These are phyloP conservation scores for Perodicticus potto DNA, from an alignment of 2,797 vertebrate genomes.

Conservation along the genomic window DNA sequence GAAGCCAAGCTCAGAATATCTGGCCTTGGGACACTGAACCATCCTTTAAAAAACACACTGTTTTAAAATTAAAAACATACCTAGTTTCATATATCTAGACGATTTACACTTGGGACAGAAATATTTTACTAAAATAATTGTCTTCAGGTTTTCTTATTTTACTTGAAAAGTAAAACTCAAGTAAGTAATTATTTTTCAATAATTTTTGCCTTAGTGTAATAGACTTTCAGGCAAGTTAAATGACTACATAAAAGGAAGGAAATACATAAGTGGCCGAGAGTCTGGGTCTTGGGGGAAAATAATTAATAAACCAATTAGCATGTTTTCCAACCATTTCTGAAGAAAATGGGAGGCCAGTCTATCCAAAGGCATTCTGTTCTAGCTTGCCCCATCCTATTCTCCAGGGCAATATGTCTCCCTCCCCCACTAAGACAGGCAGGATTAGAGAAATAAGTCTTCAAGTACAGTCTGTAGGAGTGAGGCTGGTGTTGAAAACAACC, in stretches of 20 bases:
- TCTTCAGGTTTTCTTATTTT: constrained; percentile 32
- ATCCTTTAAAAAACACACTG: not conserved
- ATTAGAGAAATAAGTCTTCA: not conserved
- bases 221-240: not conserved
- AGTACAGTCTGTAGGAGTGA: fast-evolving
- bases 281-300: not conserved
- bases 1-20: constrained; percentile 81
- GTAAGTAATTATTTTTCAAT: constrained; percentile 1
- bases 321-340: not conserved
- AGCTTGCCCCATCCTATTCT: fast-evolving
- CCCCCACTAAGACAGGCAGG: not conserved
- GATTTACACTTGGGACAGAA: not conserved
- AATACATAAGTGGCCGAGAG: not conserved
- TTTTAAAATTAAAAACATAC: not conserved
- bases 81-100: not conserved
- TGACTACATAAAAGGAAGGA: not conserved
- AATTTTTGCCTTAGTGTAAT: constrained; percentile 26
- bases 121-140: not conserved
- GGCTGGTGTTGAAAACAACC: not conserved
- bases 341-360: not conserved
- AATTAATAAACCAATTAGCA: not conserved
- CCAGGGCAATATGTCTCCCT: fast-evolving
- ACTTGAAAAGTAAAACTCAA: constrained; percentile 18
- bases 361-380: not conserved
- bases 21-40: constrained; percentile 66